These are phyloP conservation scores for Piliocolobus tephrosceles DNA, from an alignment of 2,113 vertebrate species.

Conservation along the genomic window DNA sequence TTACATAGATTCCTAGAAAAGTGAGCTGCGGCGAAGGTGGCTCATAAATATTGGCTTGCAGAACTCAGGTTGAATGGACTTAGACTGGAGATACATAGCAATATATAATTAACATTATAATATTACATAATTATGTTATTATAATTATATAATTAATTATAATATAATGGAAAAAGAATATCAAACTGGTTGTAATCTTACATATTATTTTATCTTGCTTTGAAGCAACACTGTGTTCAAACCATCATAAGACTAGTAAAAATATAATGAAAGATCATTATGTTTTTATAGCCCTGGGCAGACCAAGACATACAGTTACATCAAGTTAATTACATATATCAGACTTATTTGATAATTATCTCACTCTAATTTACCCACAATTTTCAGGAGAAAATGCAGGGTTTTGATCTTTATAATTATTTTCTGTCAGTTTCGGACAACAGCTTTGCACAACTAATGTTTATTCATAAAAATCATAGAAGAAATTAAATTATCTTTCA, in stretches of 20 bases:
- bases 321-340: not conserved
- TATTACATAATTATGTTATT: not conserved
- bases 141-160: not conserved
- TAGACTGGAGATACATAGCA: not conserved
- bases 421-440: not conserved
- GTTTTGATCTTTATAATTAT: not conserved
- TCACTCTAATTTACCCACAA: not conserved
- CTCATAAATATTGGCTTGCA: not conserved
- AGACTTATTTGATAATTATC: not conserved
- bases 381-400: not conserved
- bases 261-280: not conserved
- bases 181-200: not conserved
- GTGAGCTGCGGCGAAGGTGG: not conserved
- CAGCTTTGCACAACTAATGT: not conserved
- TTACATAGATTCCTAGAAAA: not conserved
- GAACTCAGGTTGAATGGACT: not conserved
- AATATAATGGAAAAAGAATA: not conserved
- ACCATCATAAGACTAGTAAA: not conserved
- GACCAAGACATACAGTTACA: not conserved
- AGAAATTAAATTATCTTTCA: not conserved
- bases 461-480: not conserved
- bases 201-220: not conserved
- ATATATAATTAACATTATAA: not conserved
- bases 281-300: not conserved
- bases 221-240: not conserved